These are phyloP conservation scores for Oryzias woworae DNA, from an alignment of 2,113 vertebrate species.

Conservation along the genomic window DNA sequence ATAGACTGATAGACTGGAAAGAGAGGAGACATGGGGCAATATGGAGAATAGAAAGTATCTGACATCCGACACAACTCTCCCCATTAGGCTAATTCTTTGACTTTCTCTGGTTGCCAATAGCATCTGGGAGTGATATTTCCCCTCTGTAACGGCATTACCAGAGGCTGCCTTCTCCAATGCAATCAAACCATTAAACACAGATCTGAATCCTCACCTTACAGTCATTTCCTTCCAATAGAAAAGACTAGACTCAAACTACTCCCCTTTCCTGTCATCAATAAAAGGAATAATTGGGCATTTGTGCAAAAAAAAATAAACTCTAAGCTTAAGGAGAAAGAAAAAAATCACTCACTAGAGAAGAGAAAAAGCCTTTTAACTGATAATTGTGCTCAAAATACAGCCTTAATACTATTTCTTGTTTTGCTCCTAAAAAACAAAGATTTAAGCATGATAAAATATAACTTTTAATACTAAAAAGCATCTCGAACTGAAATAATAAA, in stretches of 20 bases:
- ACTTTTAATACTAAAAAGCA: too few relatives aligned
- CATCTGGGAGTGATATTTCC: slow-evolving; percentile 65
- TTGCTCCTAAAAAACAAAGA: too few relatives aligned
- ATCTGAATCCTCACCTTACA: slow-evolving; percentile 38
- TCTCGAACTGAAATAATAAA: too few relatives aligned
- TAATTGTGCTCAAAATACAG: too few relatives aligned
- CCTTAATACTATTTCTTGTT: too few relatives aligned
- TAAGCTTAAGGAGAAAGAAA: neutral
- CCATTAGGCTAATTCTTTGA: slow-evolving; percentile 73
- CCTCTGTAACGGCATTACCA: slow-evolving; percentile 62
- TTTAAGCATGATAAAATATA: too few relatives aligned
- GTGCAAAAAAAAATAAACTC: slow-evolving; percentile 20
- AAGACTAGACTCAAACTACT: slow-evolving; percentile 67
- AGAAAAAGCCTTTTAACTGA: neutral
- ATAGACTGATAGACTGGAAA: slow-evolving; percentile 14
- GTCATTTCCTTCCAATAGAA: slow-evolving; percentile 69
- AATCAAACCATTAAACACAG: slow-evolving; percentile 76
- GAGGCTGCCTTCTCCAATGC: slow-evolving; percentile 71
- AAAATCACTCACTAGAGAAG: neutral
- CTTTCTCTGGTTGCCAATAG: slow-evolving; percentile 73
- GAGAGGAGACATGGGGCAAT: slow-evolving; percentile 43
- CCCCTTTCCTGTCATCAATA: slow-evolving; percentile 71
- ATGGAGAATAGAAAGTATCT: slow-evolving; percentile 68
- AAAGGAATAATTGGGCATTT: slow-evolving; percentile 39
- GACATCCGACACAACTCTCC: slow-evolving; percentile 71